phyloP scores from a whole-genome alignment of 2,888 invertebrate genomes.

The Tipula lateralis region DNA sequence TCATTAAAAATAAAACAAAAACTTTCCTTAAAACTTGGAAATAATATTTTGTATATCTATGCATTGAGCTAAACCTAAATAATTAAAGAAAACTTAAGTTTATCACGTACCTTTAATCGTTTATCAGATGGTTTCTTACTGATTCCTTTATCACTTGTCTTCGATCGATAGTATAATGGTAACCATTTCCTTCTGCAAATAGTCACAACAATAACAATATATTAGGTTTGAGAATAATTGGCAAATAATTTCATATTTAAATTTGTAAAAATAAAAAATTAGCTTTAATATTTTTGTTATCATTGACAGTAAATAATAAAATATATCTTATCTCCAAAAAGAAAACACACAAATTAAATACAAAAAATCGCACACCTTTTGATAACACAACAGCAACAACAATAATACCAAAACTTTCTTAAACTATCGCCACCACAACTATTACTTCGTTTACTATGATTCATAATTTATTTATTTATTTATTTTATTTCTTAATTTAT shows the following conservation, averaged over 20 bases:
- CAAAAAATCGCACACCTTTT: slow-evolving; percentile 25
- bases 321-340: background rate
- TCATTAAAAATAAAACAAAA: background rate
- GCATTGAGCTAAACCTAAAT: slow-evolving; percentile 19
- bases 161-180: slow-evolving; percentile 78
- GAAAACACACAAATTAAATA: background rate
- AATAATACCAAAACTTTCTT: background rate
- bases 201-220: slow-evolving; percentile 34
- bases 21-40: background rate
- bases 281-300: background rate
- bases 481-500: background rate
- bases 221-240: background rate
- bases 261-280: background rate
- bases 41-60: background rate
- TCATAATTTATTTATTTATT: background rate
- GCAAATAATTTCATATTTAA: background rate
- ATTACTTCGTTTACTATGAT: background rate
- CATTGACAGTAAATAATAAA: background rate
- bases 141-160: slow-evolving; percentile 57
- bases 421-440: background rate
- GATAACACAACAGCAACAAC: slow-evolving; percentile 25
- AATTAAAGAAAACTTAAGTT: slow-evolving; percentile 31
- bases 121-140: slow-evolving; percentile 80
- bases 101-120: slow-evolving; percentile 66
- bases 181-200: slow-evolving; percentile 79